These are phyloP conservation scores for Brenthis hecate DNA, from an alignment of 2,888 invertebrate genomes.

Conservation along the genomic window DNA sequence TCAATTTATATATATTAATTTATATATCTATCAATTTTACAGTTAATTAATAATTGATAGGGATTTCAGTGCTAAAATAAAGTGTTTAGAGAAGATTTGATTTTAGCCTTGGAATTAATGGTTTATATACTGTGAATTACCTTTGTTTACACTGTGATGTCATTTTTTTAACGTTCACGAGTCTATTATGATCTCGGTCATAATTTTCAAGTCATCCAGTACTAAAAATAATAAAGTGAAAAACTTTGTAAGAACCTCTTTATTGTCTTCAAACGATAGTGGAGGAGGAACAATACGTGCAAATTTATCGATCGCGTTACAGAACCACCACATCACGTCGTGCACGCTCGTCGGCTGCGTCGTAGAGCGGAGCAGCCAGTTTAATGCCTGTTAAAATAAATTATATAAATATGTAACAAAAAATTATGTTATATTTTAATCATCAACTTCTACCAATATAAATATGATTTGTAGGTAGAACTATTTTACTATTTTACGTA, in stretches of 20 bases:
- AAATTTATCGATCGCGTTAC: slow-evolving; percentile 88
- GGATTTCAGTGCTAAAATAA: too few relatives aligned
- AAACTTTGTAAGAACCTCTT: slow-evolving; percentile 53
- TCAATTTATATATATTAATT: too few relatives aligned
- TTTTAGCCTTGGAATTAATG: too few relatives aligned
- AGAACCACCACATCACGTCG: slow-evolving; percentile 98
- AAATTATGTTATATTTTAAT: background rate
- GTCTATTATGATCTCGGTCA: too few relatives aligned
- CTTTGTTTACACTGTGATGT: too few relatives aligned
- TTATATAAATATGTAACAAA: background rate
- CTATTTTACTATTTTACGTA: too few relatives aligned
- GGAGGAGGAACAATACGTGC: slow-evolving; percentile 61
- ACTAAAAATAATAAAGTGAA: background rate
- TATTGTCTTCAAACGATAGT: slow-evolving; percentile 56
- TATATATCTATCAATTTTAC: too few relatives aligned
- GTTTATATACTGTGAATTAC: too few relatives aligned
- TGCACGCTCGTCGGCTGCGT: slow-evolving; percentile 96
- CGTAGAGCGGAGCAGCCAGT: slow-evolving; percentile 96
- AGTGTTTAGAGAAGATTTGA: too few relatives aligned
- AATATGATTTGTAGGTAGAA: too few relatives aligned
- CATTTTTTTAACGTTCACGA: too few relatives aligned
- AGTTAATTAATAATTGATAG: too few relatives aligned
- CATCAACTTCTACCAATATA: background rate
- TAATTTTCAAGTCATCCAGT: background rate
- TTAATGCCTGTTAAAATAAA: slow-evolving; percentile 85